These are phyloP conservation scores for Phragmatobia fuliginosa DNA, from an alignment of 2,888 invertebrate species.

Conservation along the genomic window DNA sequence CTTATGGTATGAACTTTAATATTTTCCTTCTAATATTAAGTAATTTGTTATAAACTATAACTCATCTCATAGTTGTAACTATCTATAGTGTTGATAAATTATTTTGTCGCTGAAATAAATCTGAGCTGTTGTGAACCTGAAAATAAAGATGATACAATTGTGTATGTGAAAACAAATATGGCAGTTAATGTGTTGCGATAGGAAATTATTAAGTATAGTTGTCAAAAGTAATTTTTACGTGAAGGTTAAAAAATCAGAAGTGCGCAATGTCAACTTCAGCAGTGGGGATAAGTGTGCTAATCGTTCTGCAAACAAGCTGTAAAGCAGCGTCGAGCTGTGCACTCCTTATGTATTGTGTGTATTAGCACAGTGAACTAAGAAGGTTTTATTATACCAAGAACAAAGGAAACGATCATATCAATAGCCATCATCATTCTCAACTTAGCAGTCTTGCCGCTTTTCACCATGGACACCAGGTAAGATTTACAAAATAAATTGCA, in stretches of 20 bases:
- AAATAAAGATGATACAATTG: constrained; percentile 41
- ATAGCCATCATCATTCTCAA: constrained; percentile 53
- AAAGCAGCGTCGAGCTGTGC: constrained; percentile 69
- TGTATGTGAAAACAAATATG: constrained; percentile 54
- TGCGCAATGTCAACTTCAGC: constrained; percentile 82
- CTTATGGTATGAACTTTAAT: neutral
- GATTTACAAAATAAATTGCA: constrained; percentile 22
- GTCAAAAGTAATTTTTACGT: constrained; percentile 71
- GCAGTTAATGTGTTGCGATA: constrained; percentile 60
- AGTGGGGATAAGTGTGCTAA: constrained; percentile 79
- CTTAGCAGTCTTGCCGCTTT: constrained; percentile 51
- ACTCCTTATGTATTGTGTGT: constrained; percentile 69
- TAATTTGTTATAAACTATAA: neutral
- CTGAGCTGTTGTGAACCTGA: constrained; percentile 37
- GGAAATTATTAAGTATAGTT: constrained; percentile 62
- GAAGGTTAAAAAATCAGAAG: constrained; percentile 81
- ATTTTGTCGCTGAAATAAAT: neutral
- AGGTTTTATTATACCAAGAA: constrained; percentile 68
- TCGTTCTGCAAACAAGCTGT: constrained; percentile 80
- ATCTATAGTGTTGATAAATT: neutral
- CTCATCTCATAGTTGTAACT: neutral
- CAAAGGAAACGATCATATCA: constrained; percentile 65
- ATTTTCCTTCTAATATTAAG: neutral
- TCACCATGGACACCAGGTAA: constrained; percentile 77
- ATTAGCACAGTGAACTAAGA: constrained; percentile 74